phyloP scores from a whole-genome alignment of 1,140 invertebrate species.

The Chironomus striatipennis region DNA sequence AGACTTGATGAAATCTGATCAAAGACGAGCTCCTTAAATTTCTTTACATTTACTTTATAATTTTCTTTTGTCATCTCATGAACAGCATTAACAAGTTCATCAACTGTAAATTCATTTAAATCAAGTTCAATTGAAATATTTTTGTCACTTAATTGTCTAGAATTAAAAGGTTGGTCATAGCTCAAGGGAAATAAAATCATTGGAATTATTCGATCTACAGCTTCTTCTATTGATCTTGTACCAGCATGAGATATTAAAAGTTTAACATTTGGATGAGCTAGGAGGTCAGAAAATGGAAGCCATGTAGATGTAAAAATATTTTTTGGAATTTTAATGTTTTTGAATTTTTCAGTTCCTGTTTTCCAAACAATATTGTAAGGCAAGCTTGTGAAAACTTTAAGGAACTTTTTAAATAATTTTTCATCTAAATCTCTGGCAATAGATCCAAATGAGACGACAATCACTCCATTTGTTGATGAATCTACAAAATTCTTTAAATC shows the following conservation, averaged over 20 bases:
- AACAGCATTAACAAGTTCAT: neutral
- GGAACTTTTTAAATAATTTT: neutral
- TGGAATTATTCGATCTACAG: neutral
- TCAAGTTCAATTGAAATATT: neutral
- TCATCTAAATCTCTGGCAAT: neutral
- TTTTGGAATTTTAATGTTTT: neutral
- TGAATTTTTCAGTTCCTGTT: too few species aligned
- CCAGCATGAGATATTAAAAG: neutral
- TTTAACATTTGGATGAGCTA: neutral
- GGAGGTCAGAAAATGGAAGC: neutral
- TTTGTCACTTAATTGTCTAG: neutral
- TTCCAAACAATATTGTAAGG: neutral
- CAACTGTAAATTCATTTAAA: neutral
- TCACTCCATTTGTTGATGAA: neutral
- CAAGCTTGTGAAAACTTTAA: neutral
- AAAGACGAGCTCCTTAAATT: neutral
- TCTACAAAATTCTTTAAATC: neutral
- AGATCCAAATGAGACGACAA: neutral
- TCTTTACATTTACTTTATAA: neutral
- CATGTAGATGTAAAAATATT: neutral
- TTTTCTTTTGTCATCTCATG: neutral
- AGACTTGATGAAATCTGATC: neutral
- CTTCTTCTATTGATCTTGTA: neutral
- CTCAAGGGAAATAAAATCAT: neutral
- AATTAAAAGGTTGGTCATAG: neutral